A percentile compares a stretch with the other conserved stretches of the same genome.
Conservation (phyloP, 2,797 vertebrate species). For the Bucorvus abyssinicus region DNA sequence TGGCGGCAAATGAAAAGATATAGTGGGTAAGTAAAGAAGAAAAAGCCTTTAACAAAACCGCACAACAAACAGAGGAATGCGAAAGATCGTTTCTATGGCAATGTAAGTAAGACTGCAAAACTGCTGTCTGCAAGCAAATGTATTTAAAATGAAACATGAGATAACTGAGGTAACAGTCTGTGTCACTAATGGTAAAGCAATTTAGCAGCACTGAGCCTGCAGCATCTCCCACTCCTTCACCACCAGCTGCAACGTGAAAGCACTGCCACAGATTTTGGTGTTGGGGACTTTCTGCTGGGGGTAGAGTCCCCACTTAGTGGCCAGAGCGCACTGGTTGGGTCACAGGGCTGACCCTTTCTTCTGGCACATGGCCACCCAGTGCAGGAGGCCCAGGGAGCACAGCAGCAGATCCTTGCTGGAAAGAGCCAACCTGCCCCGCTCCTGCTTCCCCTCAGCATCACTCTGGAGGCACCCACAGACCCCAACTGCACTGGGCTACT, state of each 20-base stretch:
- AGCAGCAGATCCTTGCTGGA: fast-evolving
- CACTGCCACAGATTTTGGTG: background rate
- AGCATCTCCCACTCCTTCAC: background rate
- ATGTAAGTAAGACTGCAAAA: conserved; percentile 40
- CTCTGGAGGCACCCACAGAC: background rate
- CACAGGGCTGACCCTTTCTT: background rate
- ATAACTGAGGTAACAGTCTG: conserved; percentile 32
- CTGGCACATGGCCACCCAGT: fast-evolving
- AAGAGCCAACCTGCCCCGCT: background rate
- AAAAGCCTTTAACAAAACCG: conserved; percentile 37
- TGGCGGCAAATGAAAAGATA: background rate
- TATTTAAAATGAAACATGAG: conserved; percentile 40
- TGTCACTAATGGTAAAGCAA: conserved; percentile 4
- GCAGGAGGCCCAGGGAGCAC: fast-evolving
- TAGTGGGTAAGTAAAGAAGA: conserved; percentile 45
- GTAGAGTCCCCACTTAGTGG: background rate
- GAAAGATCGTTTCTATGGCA: conserved; percentile 69
- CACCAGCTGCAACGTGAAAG: background rate
- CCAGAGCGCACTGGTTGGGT: fast-evolving
- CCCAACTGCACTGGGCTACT: fast-evolving
- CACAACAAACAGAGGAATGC: background rate
- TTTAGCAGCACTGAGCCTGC: background rate
- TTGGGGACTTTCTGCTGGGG: background rate
- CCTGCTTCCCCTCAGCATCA: fast-evolving
- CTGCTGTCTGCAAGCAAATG: conserved; percentile 11